These are phyloP conservation scores for Spinus olivaceus DNA, from an alignment of 2,797 vertebrate species.

Conservation along the genomic window DNA sequence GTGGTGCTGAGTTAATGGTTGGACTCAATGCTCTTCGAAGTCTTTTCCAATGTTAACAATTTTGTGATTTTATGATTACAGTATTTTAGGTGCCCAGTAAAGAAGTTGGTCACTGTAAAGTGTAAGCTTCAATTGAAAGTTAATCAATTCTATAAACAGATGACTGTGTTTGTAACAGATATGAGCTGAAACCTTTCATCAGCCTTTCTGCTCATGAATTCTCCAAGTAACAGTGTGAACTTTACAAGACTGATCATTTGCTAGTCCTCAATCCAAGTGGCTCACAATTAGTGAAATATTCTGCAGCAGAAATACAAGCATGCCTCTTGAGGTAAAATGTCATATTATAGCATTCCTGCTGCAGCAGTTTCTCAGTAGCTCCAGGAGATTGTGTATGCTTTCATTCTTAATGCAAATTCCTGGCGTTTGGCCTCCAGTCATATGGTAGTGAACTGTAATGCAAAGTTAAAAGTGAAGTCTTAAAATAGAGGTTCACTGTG, in stretches of 20 bases:
- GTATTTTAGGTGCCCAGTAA: not conserved
- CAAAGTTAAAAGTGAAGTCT: not conserved
- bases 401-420: not conserved
- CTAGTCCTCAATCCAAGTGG: not conserved
- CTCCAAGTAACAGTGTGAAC: not conserved
- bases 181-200: not conserved
- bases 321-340: not conserved
- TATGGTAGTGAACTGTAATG: not conserved
- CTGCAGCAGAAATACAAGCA: not conserved
- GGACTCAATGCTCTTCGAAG: not conserved
- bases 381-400: not conserved
- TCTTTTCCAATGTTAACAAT: not conserved
- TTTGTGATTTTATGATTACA: not conserved
- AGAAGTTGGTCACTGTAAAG: not conserved
- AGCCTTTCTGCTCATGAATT: not conserved
- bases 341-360: not conserved
- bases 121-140: not conserved
- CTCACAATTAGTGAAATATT: not conserved
- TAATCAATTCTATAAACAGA: not conserved
- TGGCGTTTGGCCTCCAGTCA: not conserved
- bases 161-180: not conserved
- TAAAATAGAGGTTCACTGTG: constrained; percentile 46
- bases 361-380: not conserved
- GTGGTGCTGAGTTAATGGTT: not conserved
- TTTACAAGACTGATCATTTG: not conserved